Evolutionary conservation across 1,140 invertebrate species (phyloP).

Genomic region (Nomia melanderi): DNA sequence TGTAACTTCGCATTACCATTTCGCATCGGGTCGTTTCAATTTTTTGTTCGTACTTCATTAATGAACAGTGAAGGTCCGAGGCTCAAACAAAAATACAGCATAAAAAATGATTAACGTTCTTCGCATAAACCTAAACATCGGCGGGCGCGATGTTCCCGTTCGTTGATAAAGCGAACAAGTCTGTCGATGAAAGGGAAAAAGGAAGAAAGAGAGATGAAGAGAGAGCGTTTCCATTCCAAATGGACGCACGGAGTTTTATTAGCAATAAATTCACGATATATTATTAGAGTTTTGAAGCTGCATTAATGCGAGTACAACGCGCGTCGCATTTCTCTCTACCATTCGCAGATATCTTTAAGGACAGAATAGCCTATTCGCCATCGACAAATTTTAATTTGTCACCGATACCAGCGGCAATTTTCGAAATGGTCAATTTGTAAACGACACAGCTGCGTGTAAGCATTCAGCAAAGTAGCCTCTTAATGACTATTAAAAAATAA

Average conservation of each 20-base stretch:
- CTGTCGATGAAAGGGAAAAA: background rate
- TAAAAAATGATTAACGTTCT: too few relatives aligned
- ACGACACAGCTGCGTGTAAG: background rate
- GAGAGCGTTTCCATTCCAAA: background rate
- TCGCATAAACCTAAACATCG: too few relatives aligned
- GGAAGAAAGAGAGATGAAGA: too few relatives aligned
- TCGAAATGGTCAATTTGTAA: background rate
- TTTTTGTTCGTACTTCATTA: background rate
- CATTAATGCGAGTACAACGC: conserved; percentile 13
- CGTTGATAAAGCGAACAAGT: background rate
- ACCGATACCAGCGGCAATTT: background rate
- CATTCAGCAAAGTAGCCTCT: background rate
- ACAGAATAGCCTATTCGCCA: background rate
- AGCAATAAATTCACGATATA: background rate
- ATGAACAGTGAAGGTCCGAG: background rate
- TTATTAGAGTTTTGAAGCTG: background rate
- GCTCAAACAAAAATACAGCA: background rate
- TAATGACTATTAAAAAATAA: too few relatives aligned
- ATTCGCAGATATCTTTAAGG: conserved; percentile 25
- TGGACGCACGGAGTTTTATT: conserved; percentile 16
- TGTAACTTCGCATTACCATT: too few relatives aligned
- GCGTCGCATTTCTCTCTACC: conserved; percentile 1
- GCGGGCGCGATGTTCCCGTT: too few relatives aligned
- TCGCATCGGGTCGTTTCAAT: too few relatives aligned
- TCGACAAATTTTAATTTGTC: conserved; percentile 27